Percentiles rank a stretch among this genome's conserved stretches.
phyloP scores from a whole-genome alignment of 1,140 invertebrate species.

The Magallana ariakensis region DNA sequence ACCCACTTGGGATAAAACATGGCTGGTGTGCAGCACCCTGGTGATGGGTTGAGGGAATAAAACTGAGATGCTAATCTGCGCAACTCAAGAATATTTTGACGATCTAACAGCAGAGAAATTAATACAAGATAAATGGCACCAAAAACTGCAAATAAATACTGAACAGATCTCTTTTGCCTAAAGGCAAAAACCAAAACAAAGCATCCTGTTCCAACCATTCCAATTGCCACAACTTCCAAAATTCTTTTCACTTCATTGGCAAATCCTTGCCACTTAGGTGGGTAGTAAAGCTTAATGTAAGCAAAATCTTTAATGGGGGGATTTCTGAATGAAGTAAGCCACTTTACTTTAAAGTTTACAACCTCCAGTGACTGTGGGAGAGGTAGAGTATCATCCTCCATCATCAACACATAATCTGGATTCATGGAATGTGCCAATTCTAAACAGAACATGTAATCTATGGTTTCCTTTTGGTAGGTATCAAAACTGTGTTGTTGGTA shows the following conservation, averaged over 20 bases:
- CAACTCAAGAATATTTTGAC: constrained; percentile 64
- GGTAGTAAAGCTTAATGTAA: constrained; percentile 63
- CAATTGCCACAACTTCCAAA: constrained; percentile 54
- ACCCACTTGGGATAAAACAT: constrained; percentile 59
- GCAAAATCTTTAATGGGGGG: constrained; percentile 33
- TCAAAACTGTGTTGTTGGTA: constrained; percentile 21
- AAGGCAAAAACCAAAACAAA: constrained; percentile 36
- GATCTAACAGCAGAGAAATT: constrained; percentile 40
- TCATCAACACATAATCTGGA: constrained; percentile 59
- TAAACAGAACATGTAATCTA: constrained; percentile 67
- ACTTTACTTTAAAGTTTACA: constrained; percentile 48
- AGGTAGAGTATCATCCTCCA: constrained; percentile 64
- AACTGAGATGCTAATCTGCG: constrained; percentile 52
- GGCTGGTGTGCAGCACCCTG: constrained; percentile 63
- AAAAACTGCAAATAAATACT: constrained; percentile 33
- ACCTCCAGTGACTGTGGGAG: constrained; percentile 45
- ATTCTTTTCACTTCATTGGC: constrained; percentile 55
- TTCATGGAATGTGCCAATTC: constrained; percentile 51
- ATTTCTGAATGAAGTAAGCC: constrained; percentile 1
- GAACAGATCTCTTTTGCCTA: not conserved
- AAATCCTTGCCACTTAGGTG: constrained; percentile 62
- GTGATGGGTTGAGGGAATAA: constrained; percentile 55
- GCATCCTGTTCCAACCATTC: constrained; percentile 45
- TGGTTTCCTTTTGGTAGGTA: constrained; percentile 59
- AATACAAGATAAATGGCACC: constrained; percentile 50